These are phyloP conservation scores for Rhadinocentrus ornatus DNA, from an alignment of 2,797 vertebrate genomes.

Conservation along the genomic window DNA sequence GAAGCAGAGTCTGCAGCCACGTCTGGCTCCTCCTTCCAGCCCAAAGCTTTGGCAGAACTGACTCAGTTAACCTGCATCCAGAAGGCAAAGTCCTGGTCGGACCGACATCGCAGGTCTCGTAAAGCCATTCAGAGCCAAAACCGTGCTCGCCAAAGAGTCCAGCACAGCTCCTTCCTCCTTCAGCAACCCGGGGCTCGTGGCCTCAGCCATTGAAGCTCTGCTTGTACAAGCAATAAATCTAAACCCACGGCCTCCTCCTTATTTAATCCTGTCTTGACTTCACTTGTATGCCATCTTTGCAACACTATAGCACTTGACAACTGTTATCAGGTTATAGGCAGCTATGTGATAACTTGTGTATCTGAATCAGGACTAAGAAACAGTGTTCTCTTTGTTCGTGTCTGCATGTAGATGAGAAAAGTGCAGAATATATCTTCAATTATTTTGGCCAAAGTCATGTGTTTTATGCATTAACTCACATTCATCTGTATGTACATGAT, in stretches of 20 bases:
- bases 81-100: slow-evolving; percentile 80
- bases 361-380: slow-evolving; percentile 2
- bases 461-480: slow-evolving; percentile 27
- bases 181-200: slow-evolving; percentile 91
- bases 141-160: slow-evolving; percentile 81
- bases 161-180: slow-evolving; percentile 78
- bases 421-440: slow-evolving; percentile 29
- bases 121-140: slow-evolving; percentile 89
- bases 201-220: slow-evolving; percentile 85
- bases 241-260: too few species aligned
- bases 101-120: slow-evolving; percentile 81
- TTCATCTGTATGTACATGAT: slow-evolving; percentile 32
- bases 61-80: slow-evolving; percentile 82
- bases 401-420: slow-evolving; percentile 23
- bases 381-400: slow-evolving; percentile 34
- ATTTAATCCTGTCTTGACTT: neutral
- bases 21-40: slow-evolving; percentile 63
- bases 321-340: slow-evolving; percentile 37
- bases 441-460: slow-evolving; percentile 21
- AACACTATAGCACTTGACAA: too few species aligned
- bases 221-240: too few species aligned
- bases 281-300: neutral
- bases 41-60: slow-evolving; percentile 81
- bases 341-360: slow-evolving; percentile 36
- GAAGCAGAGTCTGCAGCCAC: slow-evolving; percentile 57